Evolutionary conservation across 1,140 invertebrate species (phyloP), one percentile per base, ranked within the genome.

Genomic region (Drosophila willistoni): DNA sequence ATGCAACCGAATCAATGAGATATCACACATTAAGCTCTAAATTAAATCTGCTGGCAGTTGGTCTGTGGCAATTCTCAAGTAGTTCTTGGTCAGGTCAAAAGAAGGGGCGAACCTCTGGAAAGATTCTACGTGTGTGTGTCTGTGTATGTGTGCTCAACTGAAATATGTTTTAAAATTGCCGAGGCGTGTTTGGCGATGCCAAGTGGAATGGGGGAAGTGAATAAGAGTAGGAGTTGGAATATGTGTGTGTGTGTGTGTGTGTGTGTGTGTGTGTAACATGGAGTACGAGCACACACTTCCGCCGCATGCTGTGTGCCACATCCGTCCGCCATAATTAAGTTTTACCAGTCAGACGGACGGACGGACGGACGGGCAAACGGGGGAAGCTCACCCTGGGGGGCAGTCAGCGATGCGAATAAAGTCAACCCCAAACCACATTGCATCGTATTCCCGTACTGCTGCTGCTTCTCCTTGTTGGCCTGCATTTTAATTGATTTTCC

Each of bases 281-380:
- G 68, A 42, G 66, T 69, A 77, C 70, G 71, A 68, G 34, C 61
- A 51, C 75, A 77, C 73, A 86, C 69, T 84, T 89, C 85, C 84
- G 84, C 64, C 71, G 56, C 84, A 73, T 71, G 84, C 66, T 78
- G 77, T n/a, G 77, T n/a, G 66, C 84, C 84, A 89, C 84, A 89
- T 89, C 84, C 84, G 84, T 71, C 62, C 60, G 66, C 86, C 80
- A 89, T 89, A 89, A 89, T 89, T 89, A 89, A 89, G 84, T 89
- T 87, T 79, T 62, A 62, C 71, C 68, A 61, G 42, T 47, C 44
- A 60, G 47, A 19, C 14, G 14, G 14, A 44, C 10, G 41, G 12
- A 41, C 9, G 17, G 9, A 1, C 34, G 12, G 34, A 9, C 9
- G 33, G 33, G 33, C 5, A 33, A 4, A 34, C 7, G 2, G 47